These are phyloP conservation scores for Sminthurides aquaticus DNA, from an alignment of 2,888 invertebrate species.

Conservation along the genomic window DNA sequence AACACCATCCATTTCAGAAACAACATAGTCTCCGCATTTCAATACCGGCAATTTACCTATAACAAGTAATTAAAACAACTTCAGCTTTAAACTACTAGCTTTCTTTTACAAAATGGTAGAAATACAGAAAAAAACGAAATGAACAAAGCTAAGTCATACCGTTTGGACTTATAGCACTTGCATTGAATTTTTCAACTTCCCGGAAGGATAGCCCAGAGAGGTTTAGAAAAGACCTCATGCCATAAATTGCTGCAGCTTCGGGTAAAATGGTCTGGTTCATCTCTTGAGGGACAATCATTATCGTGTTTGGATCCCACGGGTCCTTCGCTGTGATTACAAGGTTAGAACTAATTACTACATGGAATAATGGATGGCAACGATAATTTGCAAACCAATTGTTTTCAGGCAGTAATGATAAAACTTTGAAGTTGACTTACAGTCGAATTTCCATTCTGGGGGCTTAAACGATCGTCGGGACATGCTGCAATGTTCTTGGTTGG, in stretches of 20 bases:
- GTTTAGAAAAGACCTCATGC: conserved; percentile 85
- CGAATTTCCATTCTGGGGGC: conserved; percentile 23
- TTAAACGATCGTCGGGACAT: conserved; percentile 16
- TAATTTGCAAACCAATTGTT: too few species aligned
- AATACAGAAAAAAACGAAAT: conserved; percentile 6
- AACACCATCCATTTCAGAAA: conserved; percentile 85
- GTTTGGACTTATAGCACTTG: conserved; percentile 93
- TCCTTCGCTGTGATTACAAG: conserved; percentile 59
- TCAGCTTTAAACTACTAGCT: neutral
- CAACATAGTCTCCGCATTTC: conserved; percentile 77
- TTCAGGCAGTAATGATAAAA: too few species aligned
- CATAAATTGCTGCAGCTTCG: conserved; percentile 87
- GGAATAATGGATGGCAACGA: too few species aligned
- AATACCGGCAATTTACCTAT: conserved; percentile 83
- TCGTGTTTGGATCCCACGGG: conserved; percentile 82
- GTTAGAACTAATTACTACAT: neutral
- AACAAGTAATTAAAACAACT: neutral
- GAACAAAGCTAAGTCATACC: conserved; percentile 45
- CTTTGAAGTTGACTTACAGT: too few species aligned
- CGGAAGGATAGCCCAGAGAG: conserved; percentile 53
- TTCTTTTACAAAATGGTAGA: neutral
- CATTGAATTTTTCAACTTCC: conserved; percentile 55
- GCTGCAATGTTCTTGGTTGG: too few species aligned
- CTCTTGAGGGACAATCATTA: conserved; percentile 80
- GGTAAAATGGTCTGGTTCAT: conserved; percentile 88